Base-by-base conservation (phyloP, 2,888 invertebrate species). In the Petrophora chlorosata region DNA sequence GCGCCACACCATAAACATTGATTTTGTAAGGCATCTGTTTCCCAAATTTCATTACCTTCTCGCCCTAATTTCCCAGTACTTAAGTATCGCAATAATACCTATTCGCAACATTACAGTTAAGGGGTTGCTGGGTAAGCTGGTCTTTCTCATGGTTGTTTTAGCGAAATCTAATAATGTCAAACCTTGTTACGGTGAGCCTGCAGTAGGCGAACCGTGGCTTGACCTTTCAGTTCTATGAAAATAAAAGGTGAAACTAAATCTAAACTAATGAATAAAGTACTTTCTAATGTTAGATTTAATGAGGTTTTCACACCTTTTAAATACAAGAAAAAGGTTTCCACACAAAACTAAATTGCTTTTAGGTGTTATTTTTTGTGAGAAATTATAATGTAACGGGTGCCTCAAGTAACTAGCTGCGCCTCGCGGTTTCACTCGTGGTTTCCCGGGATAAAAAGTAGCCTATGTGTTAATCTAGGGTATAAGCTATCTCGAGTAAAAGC, bases 1-100 rank as follows among this genome's bases (percentile, higher is more conserved):
- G 14, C 23, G 10, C 7, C 17, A 10, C 29, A 23, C 35, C 10
- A 17, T 39, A 50, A 44, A 43, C 49, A 50, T 50, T 43, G 43
- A 40, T 43, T 43, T 43, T 40, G 34, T 50, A 44, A 29, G 43
- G 34, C 49, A 34, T 40, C 43, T 50, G 49, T 43, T 50, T 34
- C 8, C 29, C 28, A 39, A 44, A 50, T 50, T 50, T 34, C 33
- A 50, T 50, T 50, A 50, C 33, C 33, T 34, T 13, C 29, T 34
- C 32, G 15, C 16, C 16, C 39, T 39, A 33, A 43, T 43, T 43
- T 32, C 29, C 10, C 34, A 13, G 38, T 15, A 29, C 25, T 39
- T 50, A 34, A 50, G 49, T 34, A 33, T 43, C 22, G 25, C 29
- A 43, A 50, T 43, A 50, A 43, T 43, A 43, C 32, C 43, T 32